These are phyloP conservation scores for Syrmaticus mikado DNA, from an alignment of 2,113 vertebrate species.

Conservation along the genomic window DNA sequence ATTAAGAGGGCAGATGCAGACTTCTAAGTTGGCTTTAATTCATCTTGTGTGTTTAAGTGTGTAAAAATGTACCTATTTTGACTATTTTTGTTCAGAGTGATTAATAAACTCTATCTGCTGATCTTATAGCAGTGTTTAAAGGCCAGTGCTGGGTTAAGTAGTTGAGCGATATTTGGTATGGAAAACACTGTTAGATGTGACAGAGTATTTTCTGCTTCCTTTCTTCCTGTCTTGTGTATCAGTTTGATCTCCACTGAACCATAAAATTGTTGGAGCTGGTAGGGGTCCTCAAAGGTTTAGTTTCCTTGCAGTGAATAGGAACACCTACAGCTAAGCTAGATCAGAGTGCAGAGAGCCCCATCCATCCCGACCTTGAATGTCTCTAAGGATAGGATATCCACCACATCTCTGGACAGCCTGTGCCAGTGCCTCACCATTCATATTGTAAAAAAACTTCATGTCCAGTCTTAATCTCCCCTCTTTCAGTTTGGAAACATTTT, in stretches of 20 bases:
- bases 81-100: background rate
- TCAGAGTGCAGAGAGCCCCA: no score
- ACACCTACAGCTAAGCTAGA: no score
- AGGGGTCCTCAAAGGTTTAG: no score
- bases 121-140: background rate
- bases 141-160: background rate
- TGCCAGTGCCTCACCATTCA: background rate
- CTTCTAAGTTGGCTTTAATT: background rate
- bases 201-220: background rate
- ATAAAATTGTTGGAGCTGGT: no score
- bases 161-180: background rate
- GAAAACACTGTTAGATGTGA: background rate
- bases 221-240: background rate
- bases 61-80: background rate
- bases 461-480: no score
- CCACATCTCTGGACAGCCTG: background rate
- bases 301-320: no score
- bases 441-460: no score
- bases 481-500: no score
- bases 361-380: no score
- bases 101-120: background rate
- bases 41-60: background rate
- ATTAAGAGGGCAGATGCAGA: background rate
- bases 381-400: no score
- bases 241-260: background rate